Evolutionary conservation across 2,888 invertebrate species (phyloP).

Genomic region (Tinea trinotella): DNA sequence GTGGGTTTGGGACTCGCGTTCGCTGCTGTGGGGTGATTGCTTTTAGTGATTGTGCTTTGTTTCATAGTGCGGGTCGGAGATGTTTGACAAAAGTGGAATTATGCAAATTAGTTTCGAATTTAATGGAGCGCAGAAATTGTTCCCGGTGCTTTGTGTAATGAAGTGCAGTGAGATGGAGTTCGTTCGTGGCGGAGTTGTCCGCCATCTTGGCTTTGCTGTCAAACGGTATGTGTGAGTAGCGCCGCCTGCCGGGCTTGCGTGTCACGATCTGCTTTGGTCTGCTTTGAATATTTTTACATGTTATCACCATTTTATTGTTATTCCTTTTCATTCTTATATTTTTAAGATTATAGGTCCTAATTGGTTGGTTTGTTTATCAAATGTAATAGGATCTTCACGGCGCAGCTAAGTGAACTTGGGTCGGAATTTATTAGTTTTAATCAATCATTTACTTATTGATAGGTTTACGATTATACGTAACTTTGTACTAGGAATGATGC

Average conservation of each 20-base stretch:
- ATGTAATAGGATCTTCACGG: too few relatives aligned
- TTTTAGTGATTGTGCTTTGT: not conserved
- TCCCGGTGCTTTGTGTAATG: conserved; percentile 33
- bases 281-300: conserved; percentile 67
- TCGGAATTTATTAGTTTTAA: too few relatives aligned
- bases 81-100: conserved; percentile 25
- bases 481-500: too few relatives aligned
- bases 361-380: not conserved
- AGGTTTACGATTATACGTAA: too few relatives aligned
- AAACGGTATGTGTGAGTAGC: conserved; percentile 38
- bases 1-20: not conserved
- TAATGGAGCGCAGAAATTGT: conserved; percentile 36
- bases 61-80: conserved; percentile 1
- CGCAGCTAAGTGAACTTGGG: too few relatives aligned
- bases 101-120: conserved; percentile 39
- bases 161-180: conserved; percentile 27
- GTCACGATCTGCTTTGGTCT: conserved; percentile 52
- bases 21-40: not conserved
- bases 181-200: conserved; percentile 29
- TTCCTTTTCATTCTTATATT: not conserved
- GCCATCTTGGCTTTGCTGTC: conserved; percentile 57
- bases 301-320: conserved; percentile 21
- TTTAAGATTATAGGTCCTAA: not conserved
- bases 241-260: conserved; percentile 62
- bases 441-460: too few relatives aligned